Evolutionary conservation across 2,888 invertebrate genomes (phyloP).

Genomic region (Argyresthia goedartella): DNA sequence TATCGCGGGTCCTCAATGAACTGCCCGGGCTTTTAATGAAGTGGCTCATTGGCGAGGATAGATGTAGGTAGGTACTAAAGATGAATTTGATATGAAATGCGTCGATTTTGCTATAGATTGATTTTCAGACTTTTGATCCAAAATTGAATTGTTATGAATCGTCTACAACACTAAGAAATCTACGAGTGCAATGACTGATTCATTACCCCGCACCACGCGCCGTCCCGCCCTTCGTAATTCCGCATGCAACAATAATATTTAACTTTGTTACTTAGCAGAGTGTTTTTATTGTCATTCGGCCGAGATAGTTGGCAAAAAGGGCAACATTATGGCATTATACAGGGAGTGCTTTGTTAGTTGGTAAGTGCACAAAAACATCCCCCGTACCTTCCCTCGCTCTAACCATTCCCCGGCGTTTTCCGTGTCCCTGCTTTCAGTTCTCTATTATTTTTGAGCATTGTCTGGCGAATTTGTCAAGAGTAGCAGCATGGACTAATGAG

Average conservation of each 20-base stretch:
- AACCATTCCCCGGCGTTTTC: slow-evolving; percentile 3
- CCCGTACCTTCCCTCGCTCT: slow-evolving; percentile 8
- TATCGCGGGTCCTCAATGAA: no score
- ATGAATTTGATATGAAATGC: no score
- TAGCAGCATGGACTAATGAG: slow-evolving; percentile 24
- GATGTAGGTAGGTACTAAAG: no score
- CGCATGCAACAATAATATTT: neutral
- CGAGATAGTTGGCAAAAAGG: neutral
- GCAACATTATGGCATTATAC: slow-evolving; percentile 8
- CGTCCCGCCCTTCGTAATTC: no score
- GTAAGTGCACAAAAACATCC: slow-evolving; percentile 24
- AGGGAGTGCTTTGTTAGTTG: slow-evolving; percentile 20
- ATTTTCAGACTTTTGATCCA: no score
- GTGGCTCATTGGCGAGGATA: no score
- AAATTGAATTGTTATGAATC: no score
- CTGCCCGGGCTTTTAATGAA: no score
- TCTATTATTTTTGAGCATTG: slow-evolving; percentile 26
- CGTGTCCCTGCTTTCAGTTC: slow-evolving; percentile 5
- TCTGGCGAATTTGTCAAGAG: slow-evolving; percentile 31
- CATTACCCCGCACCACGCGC: no score
- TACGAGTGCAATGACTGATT: no score
- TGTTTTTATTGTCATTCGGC: neutral
- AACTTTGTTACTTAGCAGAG: neutral
- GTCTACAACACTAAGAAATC: no score
- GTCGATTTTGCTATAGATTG: no score